Percentiles rank a stretch among this genome's conserved stretches.
Evolutionary conservation across 2,797 vertebrate species (phyloP).

Genomic region (Esox lucius): DNA sequence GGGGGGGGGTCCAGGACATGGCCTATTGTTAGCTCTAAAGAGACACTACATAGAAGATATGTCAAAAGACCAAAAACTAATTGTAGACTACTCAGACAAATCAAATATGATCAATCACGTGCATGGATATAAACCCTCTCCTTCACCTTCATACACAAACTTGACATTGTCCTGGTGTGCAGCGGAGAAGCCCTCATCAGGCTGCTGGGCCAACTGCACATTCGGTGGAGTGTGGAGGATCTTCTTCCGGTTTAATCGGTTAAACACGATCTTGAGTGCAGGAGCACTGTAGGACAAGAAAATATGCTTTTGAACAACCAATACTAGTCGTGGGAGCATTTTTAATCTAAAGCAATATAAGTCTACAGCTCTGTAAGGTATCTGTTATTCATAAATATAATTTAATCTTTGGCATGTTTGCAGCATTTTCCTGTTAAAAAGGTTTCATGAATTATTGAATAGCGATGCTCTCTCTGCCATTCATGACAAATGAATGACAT

Average conservation of each 20-base stretch:
- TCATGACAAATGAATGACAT: neutral
- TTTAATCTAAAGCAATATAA: neutral
- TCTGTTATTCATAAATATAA: neutral
- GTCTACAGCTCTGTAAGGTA: neutral
- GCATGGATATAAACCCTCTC: neutral
- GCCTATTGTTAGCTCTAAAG: conserved; percentile 4
- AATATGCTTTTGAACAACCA: neutral
- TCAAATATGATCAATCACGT: too few species aligned
- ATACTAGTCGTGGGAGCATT: neutral
- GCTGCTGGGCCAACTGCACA: conserved; percentile 57
- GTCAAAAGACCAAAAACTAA: neutral
- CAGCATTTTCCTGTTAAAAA: neutral
- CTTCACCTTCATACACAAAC: conserved; percentile 87
- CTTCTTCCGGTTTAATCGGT: conserved; percentile 86
- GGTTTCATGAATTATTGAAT: neutral
- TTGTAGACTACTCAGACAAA: neutral
- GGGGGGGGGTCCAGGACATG: neutral
- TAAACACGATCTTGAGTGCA: conserved; percentile 89
- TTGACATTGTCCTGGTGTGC: conserved; percentile 92
- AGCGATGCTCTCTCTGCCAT: conserved; percentile 10
- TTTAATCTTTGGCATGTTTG: neutral
- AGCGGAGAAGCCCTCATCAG: conserved; percentile 80
- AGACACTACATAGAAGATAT: neutral
- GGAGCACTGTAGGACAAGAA: conserved; percentile 61
- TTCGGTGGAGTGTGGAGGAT: conserved; percentile 70